These are phyloP conservation scores for Protonibea diacanthus DNA, from an alignment of 2,797 vertebrate genomes.

Conservation along the genomic window DNA sequence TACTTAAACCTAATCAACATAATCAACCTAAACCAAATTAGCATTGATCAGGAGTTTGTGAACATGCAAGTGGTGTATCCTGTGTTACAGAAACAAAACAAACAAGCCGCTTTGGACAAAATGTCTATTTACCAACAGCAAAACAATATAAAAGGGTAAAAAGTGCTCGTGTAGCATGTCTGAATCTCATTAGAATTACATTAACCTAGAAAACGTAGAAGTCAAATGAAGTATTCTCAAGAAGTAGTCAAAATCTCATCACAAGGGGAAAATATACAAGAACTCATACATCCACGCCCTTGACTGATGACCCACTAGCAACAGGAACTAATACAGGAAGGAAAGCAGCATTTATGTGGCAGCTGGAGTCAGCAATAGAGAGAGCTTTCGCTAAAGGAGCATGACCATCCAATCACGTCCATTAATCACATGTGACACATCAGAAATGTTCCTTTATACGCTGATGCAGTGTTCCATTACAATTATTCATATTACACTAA, in stretches of 20 bases:
- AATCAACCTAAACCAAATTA: no score
- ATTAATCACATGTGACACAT: conserved; percentile 42
- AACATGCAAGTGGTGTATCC: not conserved
- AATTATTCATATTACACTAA: not conserved
- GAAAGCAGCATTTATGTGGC: conserved; percentile 30
- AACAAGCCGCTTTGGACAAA: not conserved
- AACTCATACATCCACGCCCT: conserved; percentile 31
- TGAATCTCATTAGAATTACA: not conserved
- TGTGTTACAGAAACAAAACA: not conserved
- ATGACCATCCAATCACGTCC: conserved; percentile 24
- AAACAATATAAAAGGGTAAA: not conserved
- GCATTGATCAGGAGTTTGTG: not conserved
- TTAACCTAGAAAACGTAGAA: not conserved
- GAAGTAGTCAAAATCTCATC: not conserved
- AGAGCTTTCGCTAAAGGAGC: conserved; percentile 25
- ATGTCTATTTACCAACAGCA: not conserved
- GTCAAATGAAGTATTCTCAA: not conserved
- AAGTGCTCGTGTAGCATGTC: not conserved
- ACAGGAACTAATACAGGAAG: conserved; percentile 47
- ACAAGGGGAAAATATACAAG: conserved; percentile 15
- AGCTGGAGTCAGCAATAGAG: conserved; percentile 51
- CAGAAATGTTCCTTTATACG: conserved; percentile 13
- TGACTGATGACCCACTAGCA: conserved; percentile 35
- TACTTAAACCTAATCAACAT: not conserved
- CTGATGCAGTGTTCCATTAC: not conserved